A percentile compares a stretch with the other conserved stretches of the same genome.
Conservation (phyloP, 2,888 invertebrate genomes). For the Melinopterus prodromus region DNA sequence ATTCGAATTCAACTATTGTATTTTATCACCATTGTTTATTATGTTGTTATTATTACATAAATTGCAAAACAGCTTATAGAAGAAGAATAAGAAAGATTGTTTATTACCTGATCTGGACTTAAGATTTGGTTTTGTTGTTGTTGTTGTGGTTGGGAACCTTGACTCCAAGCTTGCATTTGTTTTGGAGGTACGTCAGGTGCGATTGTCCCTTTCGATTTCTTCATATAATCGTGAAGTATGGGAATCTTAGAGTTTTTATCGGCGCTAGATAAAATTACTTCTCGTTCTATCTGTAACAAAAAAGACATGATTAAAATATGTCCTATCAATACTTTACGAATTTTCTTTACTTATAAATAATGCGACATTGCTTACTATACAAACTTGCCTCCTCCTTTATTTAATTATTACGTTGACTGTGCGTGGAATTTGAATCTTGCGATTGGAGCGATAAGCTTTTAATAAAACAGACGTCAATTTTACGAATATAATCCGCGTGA, state of each 20-base stretch:
- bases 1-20: not conserved
- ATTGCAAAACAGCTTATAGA: too few relatives aligned
- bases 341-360: too few relatives aligned
- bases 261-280: slow-evolving; percentile 76
- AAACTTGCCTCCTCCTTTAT: too few relatives aligned
- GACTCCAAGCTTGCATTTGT: slow-evolving; percentile 76
- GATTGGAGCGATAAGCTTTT: too few relatives aligned
- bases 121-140: slow-evolving; percentile 56
- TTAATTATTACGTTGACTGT: too few relatives aligned
- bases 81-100: not conserved
- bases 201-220: slow-evolving; percentile 68
- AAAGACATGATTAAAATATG: slow-evolving; percentile 22
- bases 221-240: slow-evolving; percentile 77
- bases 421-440: too few relatives aligned
- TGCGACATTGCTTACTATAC: too few relatives aligned
- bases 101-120: slow-evolving; percentile 57
- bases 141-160: slow-evolving; percentile 51
- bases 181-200: slow-evolving; percentile 81
- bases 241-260: slow-evolving; percentile 83
- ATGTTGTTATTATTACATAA: too few relatives aligned
- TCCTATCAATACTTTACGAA: too few relatives aligned
- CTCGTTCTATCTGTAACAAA: slow-evolving; percentile 75
- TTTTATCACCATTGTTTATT: too few relatives aligned
- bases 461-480: too few relatives aligned
- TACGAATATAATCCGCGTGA: not conserved